Evolutionary conservation across 2,113 vertebrate species (phyloP), one percentile per base, ranked within the genome.

Genomic region (Macrotus californicus): DNA sequence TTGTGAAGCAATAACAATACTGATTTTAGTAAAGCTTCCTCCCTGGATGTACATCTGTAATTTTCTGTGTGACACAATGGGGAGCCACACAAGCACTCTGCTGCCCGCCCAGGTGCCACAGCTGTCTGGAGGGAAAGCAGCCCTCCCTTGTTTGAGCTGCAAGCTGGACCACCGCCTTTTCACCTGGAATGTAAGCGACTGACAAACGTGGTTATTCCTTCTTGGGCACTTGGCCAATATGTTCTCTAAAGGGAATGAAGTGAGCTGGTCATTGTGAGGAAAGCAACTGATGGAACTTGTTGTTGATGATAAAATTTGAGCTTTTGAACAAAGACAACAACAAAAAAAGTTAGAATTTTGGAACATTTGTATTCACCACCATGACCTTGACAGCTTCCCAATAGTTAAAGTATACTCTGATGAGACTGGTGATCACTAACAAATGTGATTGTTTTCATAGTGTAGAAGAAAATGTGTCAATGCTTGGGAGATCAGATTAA

Each of bases 341-440:
- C 52, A 97, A 89, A 94, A 88, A 24, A 88, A 24, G 7, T 34
- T 13, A 85, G n/a, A 85, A 86, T 81, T 87, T 29, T 79, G 64
- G 43, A 75, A 91, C 85, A 81, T 5, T 24, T 72, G 2, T 41
- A 41, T 26, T 75, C 16, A 54, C 12, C 16, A 80, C 34, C 50
- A n/a, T 10, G 18, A 67, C 7, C 36, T 22, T 50, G 31, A 72
- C 43, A 89, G 34, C 52, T 84, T 84, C 46, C 52, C 59, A n/a
- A 41, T 75, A 70, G 18, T 72, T 90, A 39, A 83, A 70, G 4
- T 34, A 48, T 16, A 64, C 41, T 76, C 73, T 41, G 6, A 94
- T 16, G 7, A 85, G 12, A 64, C 21, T 46, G 3, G 29, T 72
- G 41, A 66, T 50, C 69, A 67, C 67, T 81, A 87, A 93, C 16